Evolutionary conservation across 1,140 invertebrate genomes (phyloP), one percentile per base, ranked within the genome.

Genomic region (Drosophila sp.): DNA sequence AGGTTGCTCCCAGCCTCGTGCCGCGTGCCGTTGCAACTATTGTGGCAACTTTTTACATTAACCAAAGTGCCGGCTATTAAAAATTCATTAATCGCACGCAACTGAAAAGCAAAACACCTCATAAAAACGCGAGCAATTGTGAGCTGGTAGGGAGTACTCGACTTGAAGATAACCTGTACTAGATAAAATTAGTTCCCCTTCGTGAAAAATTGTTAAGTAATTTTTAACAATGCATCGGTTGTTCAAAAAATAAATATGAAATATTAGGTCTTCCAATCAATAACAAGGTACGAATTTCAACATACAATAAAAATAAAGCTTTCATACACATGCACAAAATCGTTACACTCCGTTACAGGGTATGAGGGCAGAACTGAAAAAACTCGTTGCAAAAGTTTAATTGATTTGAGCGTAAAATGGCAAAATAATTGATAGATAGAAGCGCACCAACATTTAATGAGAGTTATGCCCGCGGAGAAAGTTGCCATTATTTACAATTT

Each of bases 11-110:
- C n/a, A 13, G 16, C 18, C n/a, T 40, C 14, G 21, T 9, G 13
- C 9, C 21, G 1, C 21, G 21, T 46, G n/a, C 8, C 25, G 14
- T 25, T 21, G 13, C 62, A 65, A 73, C 74, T 84, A 73, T 76
- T 73, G 67, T 76, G 71, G 45, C 57, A 79, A 84, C 78, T 84
- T 84, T 84, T 84, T 81, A 84, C 80, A 84, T 84, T 84, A 84
- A 84, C 73, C 80, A 78, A 84, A 84, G 81, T 84, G 69, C 73
- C 74, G 73, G 51, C 80, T 87, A 84, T 84, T 84, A 84, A 84
- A 84, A 84, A 84, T 84, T 84, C 80, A 84, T 84, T 84, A 84
- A 84, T 84, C 84, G 80, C 78, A 74, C 63, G 81, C 81, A 83
- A 73, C 81, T 59, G 54, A 61, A 59, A 65, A 48, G 58, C 38